Conservation (phyloP, 2,113 vertebrate species). For the Scartelaos histophorus region DNA sequence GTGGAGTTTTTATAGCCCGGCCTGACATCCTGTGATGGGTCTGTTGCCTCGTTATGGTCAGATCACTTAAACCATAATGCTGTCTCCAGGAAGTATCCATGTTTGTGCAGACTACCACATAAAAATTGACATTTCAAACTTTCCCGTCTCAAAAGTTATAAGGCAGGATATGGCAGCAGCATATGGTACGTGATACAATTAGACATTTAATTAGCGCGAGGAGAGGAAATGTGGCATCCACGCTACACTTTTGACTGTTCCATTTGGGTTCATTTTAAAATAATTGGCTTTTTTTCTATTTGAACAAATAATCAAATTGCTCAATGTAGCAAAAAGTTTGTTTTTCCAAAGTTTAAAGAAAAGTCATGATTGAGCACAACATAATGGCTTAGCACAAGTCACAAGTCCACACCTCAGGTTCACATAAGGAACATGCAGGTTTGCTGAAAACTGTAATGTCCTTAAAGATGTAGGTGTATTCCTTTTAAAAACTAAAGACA, state of each 20-base stretch:
- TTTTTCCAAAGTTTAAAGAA: not conserved
- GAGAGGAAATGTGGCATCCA: not conserved
- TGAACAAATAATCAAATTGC: conserved; percentile 8
- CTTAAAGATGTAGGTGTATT: too few relatives aligned
- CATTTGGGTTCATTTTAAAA: conserved; percentile 4
- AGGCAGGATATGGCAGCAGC: conserved; percentile 55
- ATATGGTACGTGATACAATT: conserved; percentile 29
- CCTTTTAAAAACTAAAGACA: too few relatives aligned
- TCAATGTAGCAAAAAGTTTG: not conserved
- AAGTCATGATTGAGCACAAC: not conserved
- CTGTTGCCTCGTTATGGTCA: conserved; percentile 71
- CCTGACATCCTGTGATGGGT: conserved; percentile 71
- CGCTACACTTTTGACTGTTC: conserved; percentile 8
- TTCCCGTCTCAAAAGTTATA: conserved; percentile 58
- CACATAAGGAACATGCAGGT: too few relatives aligned
- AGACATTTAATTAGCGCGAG: conserved; percentile 21
- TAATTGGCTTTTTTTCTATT: conserved; percentile 5
- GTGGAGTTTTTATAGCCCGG: conserved; percentile 61
- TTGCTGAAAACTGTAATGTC: too few relatives aligned
- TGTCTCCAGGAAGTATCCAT: conserved; percentile 65
- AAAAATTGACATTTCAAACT: conserved; percentile 73
- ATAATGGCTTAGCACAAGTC: not conserved
- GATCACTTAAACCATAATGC: conserved; percentile 72
- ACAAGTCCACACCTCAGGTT: too few relatives aligned
- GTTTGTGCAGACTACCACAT: conserved; percentile 62